Conservation (phyloP, 2,113 vertebrate genomes). For the Perognathus longimembris region DNA sequence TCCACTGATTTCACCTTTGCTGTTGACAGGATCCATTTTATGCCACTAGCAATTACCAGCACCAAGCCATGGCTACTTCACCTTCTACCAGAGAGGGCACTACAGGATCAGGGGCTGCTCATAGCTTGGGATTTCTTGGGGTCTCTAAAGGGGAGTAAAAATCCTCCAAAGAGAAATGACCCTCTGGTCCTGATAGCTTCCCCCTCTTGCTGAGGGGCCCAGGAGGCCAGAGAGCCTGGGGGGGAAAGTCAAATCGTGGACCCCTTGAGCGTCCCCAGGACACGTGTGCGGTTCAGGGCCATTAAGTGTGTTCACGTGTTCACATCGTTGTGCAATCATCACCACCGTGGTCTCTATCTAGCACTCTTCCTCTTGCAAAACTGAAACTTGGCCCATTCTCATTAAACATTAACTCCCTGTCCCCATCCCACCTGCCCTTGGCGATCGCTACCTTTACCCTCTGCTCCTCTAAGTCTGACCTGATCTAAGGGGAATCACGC, state of each 20-base stretch:
- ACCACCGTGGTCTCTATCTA: neutral
- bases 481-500: neutral
- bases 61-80: neutral
- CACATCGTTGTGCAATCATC: neutral
- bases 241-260: neutral
- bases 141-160: neutral
- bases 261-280: no score
- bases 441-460: neutral
- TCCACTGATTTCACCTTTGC: neutral
- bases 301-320: neutral
- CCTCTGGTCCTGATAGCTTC: neutral
- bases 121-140: neutral
- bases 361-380: neutral
- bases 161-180: neutral
- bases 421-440: neutral
- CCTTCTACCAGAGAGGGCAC: neutral
- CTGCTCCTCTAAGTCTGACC: neutral
- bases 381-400: neutral
- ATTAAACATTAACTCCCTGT: neutral
- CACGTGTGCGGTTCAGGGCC: neutral
- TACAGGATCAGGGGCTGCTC: neutral
- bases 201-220: neutral
- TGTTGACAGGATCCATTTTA: rapidly evolving
- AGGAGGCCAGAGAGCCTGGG: neutral
- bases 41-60: no score